These are phyloP conservation scores for Spinibarbus caldwelli DNA, from an alignment of 2,797 vertebrate species.

Conservation along the genomic window DNA sequence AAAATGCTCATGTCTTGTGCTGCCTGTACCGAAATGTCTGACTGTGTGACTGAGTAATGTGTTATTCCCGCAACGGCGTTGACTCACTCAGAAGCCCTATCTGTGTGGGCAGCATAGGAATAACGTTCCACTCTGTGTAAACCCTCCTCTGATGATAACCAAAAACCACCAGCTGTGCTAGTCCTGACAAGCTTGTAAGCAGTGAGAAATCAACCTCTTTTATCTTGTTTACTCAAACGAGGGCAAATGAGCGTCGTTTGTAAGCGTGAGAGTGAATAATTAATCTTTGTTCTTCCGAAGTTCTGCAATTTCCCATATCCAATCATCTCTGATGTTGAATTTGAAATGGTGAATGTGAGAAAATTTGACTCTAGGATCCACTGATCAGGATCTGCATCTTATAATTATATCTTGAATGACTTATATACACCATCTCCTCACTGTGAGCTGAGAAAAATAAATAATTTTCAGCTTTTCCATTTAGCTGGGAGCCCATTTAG, in stretches of 20 bases:
- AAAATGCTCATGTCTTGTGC: background rate
- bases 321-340: conserved; percentile 17
- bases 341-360: conserved; percentile 31
- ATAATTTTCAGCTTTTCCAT: background rate
- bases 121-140: conserved; percentile 71
- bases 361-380: conserved; percentile 15
- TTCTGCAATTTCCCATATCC: conserved; percentile 19
- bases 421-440: conserved; percentile 5
- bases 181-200: conserved; percentile 40
- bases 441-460: background rate
- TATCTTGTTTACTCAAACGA: conserved; percentile 51
- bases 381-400: conserved; percentile 28
- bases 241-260: conserved; percentile 26
- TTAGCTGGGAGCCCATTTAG: background rate
- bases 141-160: conserved; percentile 54
- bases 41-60: conserved; percentile 67
- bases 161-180: conserved; percentile 42
- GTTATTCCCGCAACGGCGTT: conserved; percentile 71
- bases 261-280: conserved; percentile 43
- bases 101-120: conserved; percentile 77
- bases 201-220: conserved; percentile 36
- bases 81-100: conserved; percentile 74
- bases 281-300: conserved; percentile 21
- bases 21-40: conserved; percentile 49
- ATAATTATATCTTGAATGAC: conserved; percentile 27